A percentile compares a stretch with the other conserved stretches of the same genome.
phyloP scores from a whole-genome alignment of 2,888 invertebrate species.

The Pyrochroa serraticornis region DNA sequence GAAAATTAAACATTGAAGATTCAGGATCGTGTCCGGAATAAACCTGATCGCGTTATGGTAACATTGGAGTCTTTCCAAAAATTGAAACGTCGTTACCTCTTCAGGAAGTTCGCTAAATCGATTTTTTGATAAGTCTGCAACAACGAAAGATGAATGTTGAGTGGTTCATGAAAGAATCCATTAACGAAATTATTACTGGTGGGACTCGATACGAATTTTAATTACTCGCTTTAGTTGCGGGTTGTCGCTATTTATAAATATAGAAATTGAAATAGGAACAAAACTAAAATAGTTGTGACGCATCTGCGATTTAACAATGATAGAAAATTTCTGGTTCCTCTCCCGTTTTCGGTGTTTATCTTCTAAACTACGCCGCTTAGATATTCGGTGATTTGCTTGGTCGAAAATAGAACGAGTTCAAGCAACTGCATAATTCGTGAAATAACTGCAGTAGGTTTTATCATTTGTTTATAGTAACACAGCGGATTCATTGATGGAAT shows the following conservation, averaged over 20 bases:
- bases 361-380: background rate
- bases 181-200: too few relatives aligned
- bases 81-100: slow-evolving; percentile 86
- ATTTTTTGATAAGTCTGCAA: slow-evolving; percentile 84
- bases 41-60: slow-evolving; percentile 91
- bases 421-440: slow-evolving; percentile 6
- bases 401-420: slow-evolving; percentile 15
- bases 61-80: slow-evolving; percentile 85
- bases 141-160: slow-evolving; percentile 25
- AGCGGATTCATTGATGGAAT: too few relatives aligned
- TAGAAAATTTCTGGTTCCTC: background rate
- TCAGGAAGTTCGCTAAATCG: slow-evolving; percentile 89
- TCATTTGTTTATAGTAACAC: too few relatives aligned
- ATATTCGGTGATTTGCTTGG: background rate
- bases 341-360: slow-evolving; percentile 7
- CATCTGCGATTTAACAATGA: too few relatives aligned
- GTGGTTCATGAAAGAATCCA: too few relatives aligned
- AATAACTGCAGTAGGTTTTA: too few relatives aligned
- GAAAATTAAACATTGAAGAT: slow-evolving; percentile 84
- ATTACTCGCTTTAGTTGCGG: too few relatives aligned
- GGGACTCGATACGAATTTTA: too few relatives aligned
- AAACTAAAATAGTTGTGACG: too few relatives aligned
- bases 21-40: slow-evolving; percentile 83
- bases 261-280: too few relatives aligned
- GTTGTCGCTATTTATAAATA: too few relatives aligned